These are phyloP conservation scores for Philaethria dido DNA, from an alignment of 2,888 invertebrate genomes.

Conservation along the genomic window DNA sequence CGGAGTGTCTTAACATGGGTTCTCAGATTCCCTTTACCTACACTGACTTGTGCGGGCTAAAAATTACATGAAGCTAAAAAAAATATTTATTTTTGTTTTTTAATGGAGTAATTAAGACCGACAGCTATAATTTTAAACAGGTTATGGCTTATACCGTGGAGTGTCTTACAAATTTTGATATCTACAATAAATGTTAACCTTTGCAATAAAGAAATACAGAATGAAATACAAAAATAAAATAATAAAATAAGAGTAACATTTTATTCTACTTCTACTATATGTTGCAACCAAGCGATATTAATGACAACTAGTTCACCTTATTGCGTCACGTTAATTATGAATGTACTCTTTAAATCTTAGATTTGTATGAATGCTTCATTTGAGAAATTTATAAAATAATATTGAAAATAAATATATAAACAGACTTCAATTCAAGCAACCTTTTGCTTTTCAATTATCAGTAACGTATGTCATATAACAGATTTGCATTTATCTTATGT, in stretches of 20 bases:
- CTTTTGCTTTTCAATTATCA: no score
- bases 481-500: no score
- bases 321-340: constrained; percentile 44
- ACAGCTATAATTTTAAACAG: no score
- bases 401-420: neutral
- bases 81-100: no score
- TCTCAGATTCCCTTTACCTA: no score
- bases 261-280: constrained; percentile 21
- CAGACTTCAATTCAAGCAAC: no score
- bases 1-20: no score
- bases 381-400: neutral
- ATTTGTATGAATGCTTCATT: neutral
- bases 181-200: constrained; percentile 20
- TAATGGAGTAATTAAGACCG: no score
- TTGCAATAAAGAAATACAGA: constrained; percentile 5
- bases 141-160: no score
- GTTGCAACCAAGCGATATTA: constrained; percentile 32
- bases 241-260: constrained; percentile 10
- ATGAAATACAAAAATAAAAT: neutral
- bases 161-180: no score
- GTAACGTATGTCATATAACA: neutral
- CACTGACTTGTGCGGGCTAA: no score
- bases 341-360: constrained; percentile 40
- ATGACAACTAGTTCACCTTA: constrained; percentile 55
- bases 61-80: no score